Evolutionary conservation across 2,113 vertebrate genomes (phyloP).

Genomic region (Microcebus ravelobensis): DNA sequence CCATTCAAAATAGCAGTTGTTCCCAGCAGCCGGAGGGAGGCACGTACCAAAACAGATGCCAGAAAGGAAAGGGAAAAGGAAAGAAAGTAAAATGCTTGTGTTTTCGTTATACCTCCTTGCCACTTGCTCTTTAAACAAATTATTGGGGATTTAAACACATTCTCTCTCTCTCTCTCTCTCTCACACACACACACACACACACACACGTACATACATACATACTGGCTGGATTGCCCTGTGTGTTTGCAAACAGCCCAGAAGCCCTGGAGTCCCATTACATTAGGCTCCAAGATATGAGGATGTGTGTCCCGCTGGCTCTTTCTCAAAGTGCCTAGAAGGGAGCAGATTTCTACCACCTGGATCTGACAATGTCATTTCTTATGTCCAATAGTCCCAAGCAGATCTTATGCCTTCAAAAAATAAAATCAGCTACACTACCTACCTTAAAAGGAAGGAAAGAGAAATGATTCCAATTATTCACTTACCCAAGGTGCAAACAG

Average conservation of each 20-base stretch:
- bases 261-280: neutral
- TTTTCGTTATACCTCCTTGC: neutral
- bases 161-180: neutral
- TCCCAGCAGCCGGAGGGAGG: neutral
- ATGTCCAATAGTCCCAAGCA: neutral
- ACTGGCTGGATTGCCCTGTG: neutral
- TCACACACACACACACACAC: neutral
- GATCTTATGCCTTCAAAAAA: neutral
- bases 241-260: slow-evolving; percentile 54
- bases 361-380: neutral
- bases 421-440: neutral
- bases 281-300: neutral
- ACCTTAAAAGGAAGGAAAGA: neutral
- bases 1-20: neutral
- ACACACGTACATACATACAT: neutral
- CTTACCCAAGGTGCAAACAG: neutral
- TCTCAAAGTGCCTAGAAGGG: neutral
- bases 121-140: slow-evolving; percentile 40
- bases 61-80: neutral
- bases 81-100: neutral
- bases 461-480: neutral
- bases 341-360: accelerated
- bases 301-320: neutral
- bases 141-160: neutral
- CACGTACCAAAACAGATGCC: neutral